Conservation (phyloP, 2,888 invertebrate genomes). For the Lobophora halterata region DNA sequence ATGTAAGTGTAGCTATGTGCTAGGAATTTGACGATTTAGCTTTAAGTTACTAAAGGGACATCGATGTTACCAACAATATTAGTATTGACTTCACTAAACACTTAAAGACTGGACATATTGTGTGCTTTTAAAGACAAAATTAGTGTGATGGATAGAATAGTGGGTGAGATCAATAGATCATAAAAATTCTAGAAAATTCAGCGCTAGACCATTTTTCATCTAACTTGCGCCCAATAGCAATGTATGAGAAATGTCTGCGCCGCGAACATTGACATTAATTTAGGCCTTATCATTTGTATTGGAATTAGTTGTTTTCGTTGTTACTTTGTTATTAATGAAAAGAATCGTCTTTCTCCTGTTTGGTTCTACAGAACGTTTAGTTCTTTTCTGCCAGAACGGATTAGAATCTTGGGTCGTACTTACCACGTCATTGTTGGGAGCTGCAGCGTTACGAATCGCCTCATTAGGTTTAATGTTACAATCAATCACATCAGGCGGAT, state of each 20-base stretch:
- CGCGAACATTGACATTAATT: conserved; percentile 26
- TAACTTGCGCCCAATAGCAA: conserved; percentile 58
- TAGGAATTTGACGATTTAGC: conserved; percentile 45
- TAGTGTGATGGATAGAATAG: conserved; percentile 37
- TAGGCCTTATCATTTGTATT: conserved; percentile 45
- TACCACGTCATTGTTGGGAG: conserved; percentile 53
- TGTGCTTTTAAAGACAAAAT: conserved; percentile 28
- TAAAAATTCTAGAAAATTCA: conserved; percentile 55
- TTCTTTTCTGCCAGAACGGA: conserved; percentile 73
- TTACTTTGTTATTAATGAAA: conserved; percentile 74
- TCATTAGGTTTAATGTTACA: conserved; percentile 47
- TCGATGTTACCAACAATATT: conserved; percentile 39
- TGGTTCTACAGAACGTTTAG: conserved; percentile 65
- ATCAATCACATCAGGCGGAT: conserved; percentile 37
- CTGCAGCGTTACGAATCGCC: conserved; percentile 48
- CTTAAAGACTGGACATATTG: conserved; percentile 23
- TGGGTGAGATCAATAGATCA: conserved; percentile 65
- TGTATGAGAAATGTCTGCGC: conserved; percentile 62
- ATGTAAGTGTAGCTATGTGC: conserved; percentile 41
- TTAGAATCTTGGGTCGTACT: conserved; percentile 71
- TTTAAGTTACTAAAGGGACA: conserved; percentile 41
- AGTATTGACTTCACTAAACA: conserved; percentile 32
- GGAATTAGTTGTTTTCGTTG: conserved; percentile 48
- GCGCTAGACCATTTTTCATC: conserved; percentile 59
- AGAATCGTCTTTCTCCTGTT: conserved; percentile 75